Evolutionary conservation across 2,113 vertebrate species (phyloP).

Genomic region (Hyla sarda): DNA sequence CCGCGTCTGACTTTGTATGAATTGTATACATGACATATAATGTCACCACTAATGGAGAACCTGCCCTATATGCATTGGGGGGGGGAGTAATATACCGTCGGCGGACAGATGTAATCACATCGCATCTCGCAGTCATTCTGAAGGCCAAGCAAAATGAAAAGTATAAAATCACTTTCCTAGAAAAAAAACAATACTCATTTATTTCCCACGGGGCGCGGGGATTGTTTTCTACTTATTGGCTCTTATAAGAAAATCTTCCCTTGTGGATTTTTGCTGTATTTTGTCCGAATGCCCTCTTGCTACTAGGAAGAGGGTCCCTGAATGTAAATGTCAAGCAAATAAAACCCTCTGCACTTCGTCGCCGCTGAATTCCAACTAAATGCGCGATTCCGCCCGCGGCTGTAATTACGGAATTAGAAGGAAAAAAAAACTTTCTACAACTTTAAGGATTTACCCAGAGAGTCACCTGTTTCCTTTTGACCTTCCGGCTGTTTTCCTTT

Average conservation of each 20-base stretch:
- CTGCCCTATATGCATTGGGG: slow-evolving; percentile 34
- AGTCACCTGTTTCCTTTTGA: slow-evolving; percentile 52
- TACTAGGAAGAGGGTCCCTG: slow-evolving; percentile 34
- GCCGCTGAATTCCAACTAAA: slow-evolving; percentile 26
- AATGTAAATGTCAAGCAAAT: slow-evolving; percentile 58
- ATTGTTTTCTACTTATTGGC: slow-evolving; percentile 58
- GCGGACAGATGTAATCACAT: slow-evolving; percentile 39
- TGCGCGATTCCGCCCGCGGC: slow-evolving; percentile 5
- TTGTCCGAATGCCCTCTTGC: slow-evolving; percentile 51
- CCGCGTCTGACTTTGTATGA: neutral
- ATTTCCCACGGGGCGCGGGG: slow-evolving; percentile 49
- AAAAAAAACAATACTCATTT: slow-evolving; percentile 38
- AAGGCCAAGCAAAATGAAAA: slow-evolving; percentile 49
- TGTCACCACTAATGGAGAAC: slow-evolving; percentile 31
- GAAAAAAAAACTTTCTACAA: neutral
- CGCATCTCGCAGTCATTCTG: slow-evolving; percentile 18
- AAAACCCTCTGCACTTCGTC: slow-evolving; percentile 48
- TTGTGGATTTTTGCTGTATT: slow-evolving; percentile 50
- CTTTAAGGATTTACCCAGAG: slow-evolving; percentile 35
- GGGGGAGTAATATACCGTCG: neutral
- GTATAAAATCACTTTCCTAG: slow-evolving; percentile 47
- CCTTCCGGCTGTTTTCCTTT: slow-evolving; percentile 58
- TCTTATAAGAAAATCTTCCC: slow-evolving; percentile 54
- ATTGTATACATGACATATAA: slow-evolving; percentile 39
- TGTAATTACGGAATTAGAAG: slow-evolving; percentile 10